Conservation (phyloP, 2,797 vertebrate genomes). For the Geotrypetes seraphini region DNA sequence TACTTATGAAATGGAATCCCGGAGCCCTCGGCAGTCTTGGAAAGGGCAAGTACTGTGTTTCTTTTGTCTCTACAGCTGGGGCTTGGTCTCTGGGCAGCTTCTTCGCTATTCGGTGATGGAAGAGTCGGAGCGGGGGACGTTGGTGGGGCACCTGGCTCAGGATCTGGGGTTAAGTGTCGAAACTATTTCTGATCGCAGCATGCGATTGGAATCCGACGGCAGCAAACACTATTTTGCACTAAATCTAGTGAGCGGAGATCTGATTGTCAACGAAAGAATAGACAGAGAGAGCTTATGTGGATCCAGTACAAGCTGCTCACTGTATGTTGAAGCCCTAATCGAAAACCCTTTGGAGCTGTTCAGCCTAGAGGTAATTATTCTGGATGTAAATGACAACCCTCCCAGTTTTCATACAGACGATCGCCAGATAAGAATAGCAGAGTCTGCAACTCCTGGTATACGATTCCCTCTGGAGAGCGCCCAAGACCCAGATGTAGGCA, state of each 20-base stretch:
- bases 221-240: conserved; percentile 73
- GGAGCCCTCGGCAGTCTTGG: not conserved
- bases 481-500: conserved; percentile 84
- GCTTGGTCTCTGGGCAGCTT: conserved; percentile 37
- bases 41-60: conserved; percentile 24
- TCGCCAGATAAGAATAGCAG: conserved; percentile 76
- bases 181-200: conserved; percentile 60
- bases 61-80: conserved; percentile 33
- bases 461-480: conserved; percentile 85
- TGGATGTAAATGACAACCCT: conserved; percentile 90
- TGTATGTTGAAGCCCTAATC: conserved; percentile 73
- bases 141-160: conserved; percentile 82
- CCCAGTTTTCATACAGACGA: conserved; percentile 75
- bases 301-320: conserved; percentile 59
- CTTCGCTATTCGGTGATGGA: conserved; percentile 79
- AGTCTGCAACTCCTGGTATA: conserved; percentile 72
- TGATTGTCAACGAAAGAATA: conserved; percentile 78
- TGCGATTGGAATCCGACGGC: conserved; percentile 70
- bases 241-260: conserved; percentile 64
- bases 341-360: conserved; percentile 75
- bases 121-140: conserved; percentile 76
- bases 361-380: conserved; percentile 76
- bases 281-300: conserved; percentile 84
- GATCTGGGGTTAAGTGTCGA: conserved; percentile 73
- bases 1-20: conserved; percentile 12